Evolutionary conservation across 2,113 vertebrate species (phyloP), one percentile per base, ranked within the genome.

Genomic region (Periophthalmus modestus): DNA sequence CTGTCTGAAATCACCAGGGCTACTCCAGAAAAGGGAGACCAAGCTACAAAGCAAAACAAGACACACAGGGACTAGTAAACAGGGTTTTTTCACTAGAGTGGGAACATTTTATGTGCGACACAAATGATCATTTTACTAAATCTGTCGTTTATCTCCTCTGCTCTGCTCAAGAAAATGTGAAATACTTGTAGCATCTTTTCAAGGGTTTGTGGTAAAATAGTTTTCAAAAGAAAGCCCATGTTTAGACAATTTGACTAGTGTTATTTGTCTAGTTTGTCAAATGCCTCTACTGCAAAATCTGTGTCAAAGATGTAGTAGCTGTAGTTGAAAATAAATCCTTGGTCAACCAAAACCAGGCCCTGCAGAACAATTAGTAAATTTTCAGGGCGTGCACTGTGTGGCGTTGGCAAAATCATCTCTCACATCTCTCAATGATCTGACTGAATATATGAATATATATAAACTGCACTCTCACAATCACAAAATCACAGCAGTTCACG

Each of bases 1-100:
- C 76, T 87, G 80, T 63, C 81, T 75, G 73, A 72, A 72, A 85
- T 85, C 77, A 83, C 61, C 69, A 80, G 52, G 50, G 78, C 72
- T 71, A 72, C 82, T 84, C 61, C 69, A 80, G 69, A 73, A 74
- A 72, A 43, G 62, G 74, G 54, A 71, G 69, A 82, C 73, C 72
- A 70, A 58, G 72, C 80, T 85, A 80, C 69, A 69, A 52, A 74
- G 66, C 71, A 62, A 13, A 68, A 77, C 57, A 75, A 82, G 65
- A 54, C 65, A 6, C 50, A 62, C 58, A 82, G 55, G 67, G 47
- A 69, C 74, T 80, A 55, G 66, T 43, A 67, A 69, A 74, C 69
- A 47, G 16, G 66, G 50, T 74, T 79, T 13, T 52, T 79, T 78
- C 34, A 24, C 14, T 19, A 2, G 5, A 52, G 43, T 58, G 52